A percentile compares a stretch with the other conserved stretches of the same genome.
Evolutionary conservation across 2,888 invertebrate species (phyloP).

Genomic region (Tupiocoris notatus): DNA sequence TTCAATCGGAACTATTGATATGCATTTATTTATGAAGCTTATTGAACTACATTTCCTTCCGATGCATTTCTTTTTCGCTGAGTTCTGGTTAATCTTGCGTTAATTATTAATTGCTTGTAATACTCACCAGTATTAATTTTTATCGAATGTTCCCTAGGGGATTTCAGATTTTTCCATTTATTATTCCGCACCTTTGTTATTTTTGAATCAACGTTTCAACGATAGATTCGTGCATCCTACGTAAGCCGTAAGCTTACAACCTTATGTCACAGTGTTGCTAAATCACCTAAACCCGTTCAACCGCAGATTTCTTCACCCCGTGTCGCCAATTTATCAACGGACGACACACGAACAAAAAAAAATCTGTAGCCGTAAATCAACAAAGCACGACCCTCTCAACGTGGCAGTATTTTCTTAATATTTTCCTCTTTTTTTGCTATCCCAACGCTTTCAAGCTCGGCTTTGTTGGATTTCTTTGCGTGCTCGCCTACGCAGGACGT

Average conservation of each 20-base stretch:
- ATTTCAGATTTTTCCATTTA: too few species aligned
- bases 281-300: too few species aligned
- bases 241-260: background rate
- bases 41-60: too few species aligned
- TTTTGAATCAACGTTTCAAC: background rate
- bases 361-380: background rate
- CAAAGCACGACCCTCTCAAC: background rate
- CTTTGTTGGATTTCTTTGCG: background rate
- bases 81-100: too few species aligned
- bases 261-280: background rate
- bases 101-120: too few species aligned
- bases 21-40: too few species aligned
- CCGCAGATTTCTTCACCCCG: too few species aligned
- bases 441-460: background rate
- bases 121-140: too few species aligned
- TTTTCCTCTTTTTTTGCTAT: background rate
- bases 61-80: too few species aligned
- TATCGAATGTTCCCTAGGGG: too few species aligned
- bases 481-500: background rate
- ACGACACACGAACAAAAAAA: background rate
- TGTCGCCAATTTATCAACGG: background rate
- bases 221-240: background rate
- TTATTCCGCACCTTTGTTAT: too few species aligned
- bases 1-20: too few species aligned
- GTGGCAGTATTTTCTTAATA: background rate